Evolutionary conservation across 2,113 vertebrate genomes (phyloP).

Genomic region (Catagonus wagneri): DNA sequence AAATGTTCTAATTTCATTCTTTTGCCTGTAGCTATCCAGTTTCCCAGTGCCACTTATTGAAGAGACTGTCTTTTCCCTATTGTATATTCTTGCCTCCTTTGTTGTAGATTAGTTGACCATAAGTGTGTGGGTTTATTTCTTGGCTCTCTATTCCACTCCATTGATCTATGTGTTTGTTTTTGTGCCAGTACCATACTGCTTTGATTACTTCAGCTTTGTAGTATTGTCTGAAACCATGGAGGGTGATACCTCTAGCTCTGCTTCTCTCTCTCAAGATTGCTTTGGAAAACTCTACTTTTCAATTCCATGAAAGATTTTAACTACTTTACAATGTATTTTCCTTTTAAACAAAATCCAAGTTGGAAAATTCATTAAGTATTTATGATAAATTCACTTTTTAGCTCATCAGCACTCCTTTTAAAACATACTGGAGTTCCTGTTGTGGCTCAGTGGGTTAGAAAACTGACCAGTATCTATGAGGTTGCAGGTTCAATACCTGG

Average conservation of each 20-base stretch:
- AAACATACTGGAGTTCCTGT: neutral
- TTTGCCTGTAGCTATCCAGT: neutral
- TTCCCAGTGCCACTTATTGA: neutral
- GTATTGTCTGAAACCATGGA: neutral
- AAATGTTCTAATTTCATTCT: neutral
- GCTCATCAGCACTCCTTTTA: conserved; percentile 15
- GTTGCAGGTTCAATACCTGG: too few species aligned
- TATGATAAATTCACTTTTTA: conserved; percentile 20
- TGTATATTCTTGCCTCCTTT: neutral
- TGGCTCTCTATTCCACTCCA: neutral
- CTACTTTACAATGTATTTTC: conserved; percentile 23
- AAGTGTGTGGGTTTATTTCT: neutral
- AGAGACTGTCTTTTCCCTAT: neutral
- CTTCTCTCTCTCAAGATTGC: neutral
- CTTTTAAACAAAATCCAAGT: conserved; percentile 4
- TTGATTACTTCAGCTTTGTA: neutral
- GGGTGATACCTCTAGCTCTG: neutral
- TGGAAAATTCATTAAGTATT: conserved; percentile 31
- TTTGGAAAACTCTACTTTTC: neutral
- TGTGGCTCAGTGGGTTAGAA: too few species aligned
- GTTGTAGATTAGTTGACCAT: neutral
- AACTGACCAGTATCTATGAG: too few species aligned
- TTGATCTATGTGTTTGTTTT: neutral
- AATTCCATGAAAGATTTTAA: neutral
- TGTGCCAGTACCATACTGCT: neutral